A percentile compares a stretch with the other conserved stretches of the same genome.
Evolutionary conservation across 2,888 invertebrate genomes (phyloP).

Genomic region (Fragum sueziense): DNA sequence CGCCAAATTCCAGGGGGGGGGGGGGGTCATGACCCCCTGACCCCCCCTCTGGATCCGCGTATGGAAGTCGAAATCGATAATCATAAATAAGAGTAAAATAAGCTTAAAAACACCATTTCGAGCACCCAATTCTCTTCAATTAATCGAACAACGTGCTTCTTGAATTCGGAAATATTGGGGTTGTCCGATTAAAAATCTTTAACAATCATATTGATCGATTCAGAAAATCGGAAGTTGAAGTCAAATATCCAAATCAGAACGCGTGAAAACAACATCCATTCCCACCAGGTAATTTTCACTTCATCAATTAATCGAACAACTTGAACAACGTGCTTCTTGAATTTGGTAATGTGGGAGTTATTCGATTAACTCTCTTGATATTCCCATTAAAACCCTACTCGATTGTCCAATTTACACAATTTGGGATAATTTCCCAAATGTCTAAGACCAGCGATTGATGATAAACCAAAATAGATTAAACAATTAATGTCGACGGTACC

Average conservation of each 20-base stretch:
- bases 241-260: too few species aligned
- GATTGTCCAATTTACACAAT: not conserved
- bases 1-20: too few species aligned
- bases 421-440: not conserved
- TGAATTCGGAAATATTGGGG: not conserved
- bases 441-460: not conserved
- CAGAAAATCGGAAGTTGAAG: too few species aligned
- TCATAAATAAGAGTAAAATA: too few species aligned
- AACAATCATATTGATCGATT: too few species aligned
- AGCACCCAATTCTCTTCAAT: too few species aligned
- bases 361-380: not conserved
- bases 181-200: not conserved
- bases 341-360: not conserved
- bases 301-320: not conserved
- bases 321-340: not conserved
- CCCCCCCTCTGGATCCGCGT: too few species aligned
- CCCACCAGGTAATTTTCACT: not conserved
- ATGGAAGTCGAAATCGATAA: too few species aligned
- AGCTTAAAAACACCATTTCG: too few species aligned
- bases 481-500: not conserved
- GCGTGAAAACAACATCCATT: too few species aligned
- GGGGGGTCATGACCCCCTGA: too few species aligned
- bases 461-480: not conserved
- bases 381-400: not conserved
- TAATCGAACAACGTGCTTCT: not conserved